Evolutionary conservation across 1,140 invertebrate genomes (phyloP), one percentile per base, ranked within the genome.

Genomic region (Archivesica marissinica): DNA sequence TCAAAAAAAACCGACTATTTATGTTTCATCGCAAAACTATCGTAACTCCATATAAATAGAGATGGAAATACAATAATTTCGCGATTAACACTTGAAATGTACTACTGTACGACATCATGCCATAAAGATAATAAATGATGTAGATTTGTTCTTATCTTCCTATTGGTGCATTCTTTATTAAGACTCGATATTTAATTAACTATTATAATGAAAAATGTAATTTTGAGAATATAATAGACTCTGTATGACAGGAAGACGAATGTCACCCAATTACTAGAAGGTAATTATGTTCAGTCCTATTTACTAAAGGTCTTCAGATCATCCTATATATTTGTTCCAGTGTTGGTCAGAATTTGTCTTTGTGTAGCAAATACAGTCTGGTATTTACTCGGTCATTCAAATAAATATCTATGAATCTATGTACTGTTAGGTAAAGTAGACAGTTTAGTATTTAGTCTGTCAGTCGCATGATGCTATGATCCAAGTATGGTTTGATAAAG

Each of bases 111-210:
- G n/a, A n/a, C n/a, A n/a, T n/a, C n/a, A n/a, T n/a, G n/a, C 33
- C 30, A 64, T 64, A 64, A 64, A 64, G 30, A 64, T 64, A n/a
- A 64, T 64, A 64, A 64, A 64, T 17, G 30, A 35, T 17, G 23
- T 11, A 15, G 33, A 25, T 64, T 64, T 64, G 59, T 64, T 59
- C 56, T 59, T 64, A n/a, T 64, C 59, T 64, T 33, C 9, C 59
- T 64, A 64, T 70, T 44, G 38, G 28, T n/a, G 3, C 1, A 33
- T 50, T 2, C 25, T 72, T 72, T 72, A 72, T 72, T 47, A 72
- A 44, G 20, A 72, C 25, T 33, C 41, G 41, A 47, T 72, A 47
- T 44, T 72, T 72, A 72, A 72, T 72, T 72, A 72, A 72, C 68
- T 47, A 47, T 47, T 47, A 72, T 72, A 72, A 72, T 72, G 68